Evolutionary conservation across 2,888 invertebrate species (phyloP).

Genomic region (Idaea biselata): DNA sequence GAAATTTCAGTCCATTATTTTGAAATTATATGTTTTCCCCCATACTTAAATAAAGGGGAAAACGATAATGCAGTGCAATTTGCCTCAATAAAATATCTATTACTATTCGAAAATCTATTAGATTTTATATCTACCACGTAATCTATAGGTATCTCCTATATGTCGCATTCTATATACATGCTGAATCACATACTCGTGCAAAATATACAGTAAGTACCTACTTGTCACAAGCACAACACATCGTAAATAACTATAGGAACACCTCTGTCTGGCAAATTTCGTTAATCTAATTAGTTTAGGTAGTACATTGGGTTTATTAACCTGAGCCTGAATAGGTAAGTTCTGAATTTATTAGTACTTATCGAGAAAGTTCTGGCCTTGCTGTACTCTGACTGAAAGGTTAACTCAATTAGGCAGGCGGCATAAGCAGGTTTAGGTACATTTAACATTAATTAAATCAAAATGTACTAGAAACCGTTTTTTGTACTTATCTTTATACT

Average conservation of each 20-base stretch:
- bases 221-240: neutral
- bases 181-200: too few relatives aligned
- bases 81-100: neutral
- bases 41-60: neutral
- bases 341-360: neutral
- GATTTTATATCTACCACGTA: neutral
- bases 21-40: neutral
- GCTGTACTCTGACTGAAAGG: neutral
- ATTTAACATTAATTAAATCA: neutral
- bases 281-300: neutral
- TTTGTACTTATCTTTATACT: neutral
- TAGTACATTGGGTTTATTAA: neutral
- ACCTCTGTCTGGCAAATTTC: neutral
- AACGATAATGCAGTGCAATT: neutral
- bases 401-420: neutral
- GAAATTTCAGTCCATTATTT: slow-evolving; percentile 10
- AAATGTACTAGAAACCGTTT: neutral
- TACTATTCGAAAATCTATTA: neutral
- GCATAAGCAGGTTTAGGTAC: neutral
- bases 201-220: too few relatives aligned
- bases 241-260: neutral
- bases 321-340: neutral
- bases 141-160: too few relatives aligned
- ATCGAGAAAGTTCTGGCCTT: neutral
- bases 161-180: too few relatives aligned